Conservation (phyloP, 2,888 invertebrate species). For the Drosophila koepferae region DNA sequence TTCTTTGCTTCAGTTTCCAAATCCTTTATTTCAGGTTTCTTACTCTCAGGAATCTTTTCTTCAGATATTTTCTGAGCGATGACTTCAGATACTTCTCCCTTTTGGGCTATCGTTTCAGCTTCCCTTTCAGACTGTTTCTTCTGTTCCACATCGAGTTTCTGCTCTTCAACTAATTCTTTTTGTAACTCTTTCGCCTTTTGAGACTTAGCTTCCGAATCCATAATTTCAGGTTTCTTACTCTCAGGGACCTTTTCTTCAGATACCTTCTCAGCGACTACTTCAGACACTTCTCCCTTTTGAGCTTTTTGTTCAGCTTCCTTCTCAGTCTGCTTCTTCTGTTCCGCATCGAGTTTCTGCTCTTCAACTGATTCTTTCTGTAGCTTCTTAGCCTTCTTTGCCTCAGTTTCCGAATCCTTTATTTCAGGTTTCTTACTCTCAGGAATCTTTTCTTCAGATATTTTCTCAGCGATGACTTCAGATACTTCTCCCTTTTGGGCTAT, state of each 20-base stretch:
- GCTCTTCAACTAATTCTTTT: neutral
- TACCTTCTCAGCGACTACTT: neutral
- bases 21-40: slow-evolving; percentile 15
- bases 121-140: neutral
- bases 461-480: slow-evolving; percentile 29
- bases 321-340: slow-evolving; percentile 10
- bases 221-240: slow-evolving; percentile 20
- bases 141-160: neutral
- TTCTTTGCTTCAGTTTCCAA: neutral
- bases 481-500: slow-evolving; percentile 21
- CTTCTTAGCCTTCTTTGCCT: slow-evolving; percentile 9
- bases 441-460: slow-evolving; percentile 3
- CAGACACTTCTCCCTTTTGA: slow-evolving; percentile 1
- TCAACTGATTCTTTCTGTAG: slow-evolving; percentile 15
- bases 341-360: slow-evolving; percentile 8
- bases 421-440: neutral
- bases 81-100: too few species aligned
- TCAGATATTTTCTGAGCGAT: slow-evolving; percentile 15
- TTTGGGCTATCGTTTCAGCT: too few species aligned
- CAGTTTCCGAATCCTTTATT: neutral
- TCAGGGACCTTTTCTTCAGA: slow-evolving; percentile 12
- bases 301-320: neutral
- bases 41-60: slow-evolving; percentile 31
- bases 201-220: neutral
- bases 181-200: neutral